Base-by-base conservation (phyloP, 2,888 invertebrate species). In the Serripes groenlandicus region DNA sequence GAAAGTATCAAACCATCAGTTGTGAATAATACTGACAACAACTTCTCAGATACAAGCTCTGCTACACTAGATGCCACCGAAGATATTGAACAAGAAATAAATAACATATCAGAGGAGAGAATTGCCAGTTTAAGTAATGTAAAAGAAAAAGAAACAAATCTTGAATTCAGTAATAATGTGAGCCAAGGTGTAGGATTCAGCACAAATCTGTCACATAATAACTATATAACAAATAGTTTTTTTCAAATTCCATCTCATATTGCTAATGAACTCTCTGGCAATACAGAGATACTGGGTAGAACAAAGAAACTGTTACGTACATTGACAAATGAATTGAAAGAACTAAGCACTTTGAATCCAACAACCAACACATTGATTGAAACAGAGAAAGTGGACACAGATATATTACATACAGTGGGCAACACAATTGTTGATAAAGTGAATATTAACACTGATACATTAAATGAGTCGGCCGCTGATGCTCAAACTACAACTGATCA, bases 211-310 rank as follows among this genome's bases (percentile, higher is more conserved):
- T n/a, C n/a, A n/a, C n/a, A n/a, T n/a, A n/a, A n/a, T n/a, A n/a
- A n/a, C n/a, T n/a, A n/a, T n/a, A n/a, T n/a, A n/a, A 26, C 21
- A 26, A 56, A 56, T 3, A 56, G 56, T 56, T 56, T 23, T 56
- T 56, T 56, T 56, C 21, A 23, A 26, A 56, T 56, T 56, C 56
- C 56, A 56, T 11, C n/a, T 56, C 56, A 56, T 56, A 26, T 56
- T 26, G 23, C 11, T 26, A 56, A 56, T 23, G 56, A 26, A 11
- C 23, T 56, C 11, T 21, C 56, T 56, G 56, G n/a, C 2, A 56
- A 56, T 26, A 26, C n/a, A n/a, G 56, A 56, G 18, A 23, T 11
- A n/a, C 23, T 56, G 18, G 23, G 56, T 11, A n/a, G 23, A 26
- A 56, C 56, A 15, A 26, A 56, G 28, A 56, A n/a, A 56, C n/a